Evolutionary conservation across 2,113 vertebrate genomes (phyloP).

Genomic region (Coptodon rendalli): DNA sequence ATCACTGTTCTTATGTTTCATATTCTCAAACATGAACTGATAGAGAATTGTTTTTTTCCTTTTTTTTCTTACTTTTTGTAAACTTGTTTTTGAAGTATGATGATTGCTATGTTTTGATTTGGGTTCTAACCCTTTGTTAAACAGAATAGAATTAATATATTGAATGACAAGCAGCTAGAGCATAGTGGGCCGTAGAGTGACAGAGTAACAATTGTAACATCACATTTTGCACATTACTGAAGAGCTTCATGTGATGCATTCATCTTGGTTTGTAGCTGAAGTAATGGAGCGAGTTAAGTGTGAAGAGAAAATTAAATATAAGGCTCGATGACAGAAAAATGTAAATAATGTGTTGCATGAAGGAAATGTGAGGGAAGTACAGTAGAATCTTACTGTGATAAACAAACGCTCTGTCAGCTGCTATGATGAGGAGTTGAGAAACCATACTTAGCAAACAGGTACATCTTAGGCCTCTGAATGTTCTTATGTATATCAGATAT

Average conservation of each 20-base stretch:
- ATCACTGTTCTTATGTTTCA: not conserved
- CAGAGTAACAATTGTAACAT: not conserved
- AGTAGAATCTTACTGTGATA: not conserved
- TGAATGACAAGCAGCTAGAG: not conserved
- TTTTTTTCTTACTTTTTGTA: not conserved
- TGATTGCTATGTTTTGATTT: not conserved
- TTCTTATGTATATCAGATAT: not conserved
- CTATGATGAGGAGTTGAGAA: not conserved
- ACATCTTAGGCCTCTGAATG: not conserved
- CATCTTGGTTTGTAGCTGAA: not conserved
- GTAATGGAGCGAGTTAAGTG: not conserved
- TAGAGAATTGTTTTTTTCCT: not conserved
- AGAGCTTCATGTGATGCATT: not conserved
- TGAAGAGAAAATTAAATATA: not conserved
- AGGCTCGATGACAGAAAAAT: not conserved
- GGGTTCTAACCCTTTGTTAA: not conserved
- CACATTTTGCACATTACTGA: not conserved
- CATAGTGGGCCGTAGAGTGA: not conserved
- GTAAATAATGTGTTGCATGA: not conserved
- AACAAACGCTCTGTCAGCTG: not conserved
- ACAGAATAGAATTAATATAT: not conserved
- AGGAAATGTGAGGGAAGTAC: not conserved
- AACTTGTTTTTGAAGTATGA: not conserved
- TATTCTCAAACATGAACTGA: not conserved
- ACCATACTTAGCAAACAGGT: not conserved